Evolutionary conservation across 2,797 vertebrate genomes (phyloP).

Genomic region (Carcharodon carcharias): DNA sequence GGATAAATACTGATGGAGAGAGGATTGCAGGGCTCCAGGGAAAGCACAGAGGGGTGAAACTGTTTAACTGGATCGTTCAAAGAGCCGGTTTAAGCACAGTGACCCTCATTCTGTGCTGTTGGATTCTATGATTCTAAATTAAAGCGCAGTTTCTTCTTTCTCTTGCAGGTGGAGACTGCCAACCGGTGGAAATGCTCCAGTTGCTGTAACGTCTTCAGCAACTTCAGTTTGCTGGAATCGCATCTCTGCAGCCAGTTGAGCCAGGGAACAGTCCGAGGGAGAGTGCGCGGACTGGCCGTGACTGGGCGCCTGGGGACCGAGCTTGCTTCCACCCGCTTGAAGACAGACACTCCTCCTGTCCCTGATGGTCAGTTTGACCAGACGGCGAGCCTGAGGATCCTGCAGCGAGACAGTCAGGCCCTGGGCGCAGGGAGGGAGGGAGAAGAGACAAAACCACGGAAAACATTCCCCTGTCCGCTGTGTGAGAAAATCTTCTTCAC

Average conservation of each 20-base stretch:
- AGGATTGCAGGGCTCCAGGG: too few species aligned
- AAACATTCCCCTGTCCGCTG: slow-evolving; percentile 52
- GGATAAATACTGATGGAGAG: too few species aligned
- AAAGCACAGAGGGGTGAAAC: background rate
- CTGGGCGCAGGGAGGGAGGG: slow-evolving; percentile 47
- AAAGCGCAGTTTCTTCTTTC: slow-evolving; percentile 45
- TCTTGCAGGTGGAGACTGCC: slow-evolving; percentile 49
- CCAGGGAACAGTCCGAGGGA: slow-evolving; percentile 50
- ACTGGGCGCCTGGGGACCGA: slow-evolving; percentile 45
- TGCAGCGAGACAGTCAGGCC: slow-evolving; percentile 49
- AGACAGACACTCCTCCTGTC: slow-evolving; percentile 43
- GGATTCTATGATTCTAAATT: background rate
- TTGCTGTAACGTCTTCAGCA: slow-evolving; percentile 48
- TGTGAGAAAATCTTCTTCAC: slow-evolving; percentile 59
- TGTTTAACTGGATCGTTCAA: background rate
- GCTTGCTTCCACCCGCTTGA: slow-evolving; percentile 44
- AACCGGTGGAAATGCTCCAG: slow-evolving; percentile 51
- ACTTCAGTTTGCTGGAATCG: slow-evolving; percentile 50
- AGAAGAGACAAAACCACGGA: slow-evolving; percentile 51
- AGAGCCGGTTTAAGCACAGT: background rate
- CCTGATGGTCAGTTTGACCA: slow-evolving; percentile 46
- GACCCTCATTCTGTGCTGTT: background rate
- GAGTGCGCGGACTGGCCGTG: slow-evolving; percentile 45
- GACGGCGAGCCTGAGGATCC: slow-evolving; percentile 46
- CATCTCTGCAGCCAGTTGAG: slow-evolving; percentile 50